A percentile compares a stretch with the other conserved stretches of the same genome.
Conservation (phyloP, 2,113 vertebrate species). For the Raja brachyura region DNA sequence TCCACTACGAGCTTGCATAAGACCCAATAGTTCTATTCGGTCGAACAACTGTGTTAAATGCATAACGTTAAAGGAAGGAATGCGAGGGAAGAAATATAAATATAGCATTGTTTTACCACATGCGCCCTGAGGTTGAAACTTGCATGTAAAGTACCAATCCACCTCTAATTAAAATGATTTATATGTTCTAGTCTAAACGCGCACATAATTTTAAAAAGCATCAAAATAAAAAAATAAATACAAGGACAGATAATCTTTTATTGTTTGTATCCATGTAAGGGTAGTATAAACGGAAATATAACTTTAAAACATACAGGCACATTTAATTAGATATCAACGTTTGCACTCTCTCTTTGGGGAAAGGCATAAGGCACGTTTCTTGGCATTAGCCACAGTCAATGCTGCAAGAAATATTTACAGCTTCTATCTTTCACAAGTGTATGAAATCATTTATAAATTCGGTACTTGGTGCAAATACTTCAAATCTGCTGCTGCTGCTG, state of each 20-base stretch:
- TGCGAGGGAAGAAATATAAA: not conserved
- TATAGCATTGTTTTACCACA: not conserved
- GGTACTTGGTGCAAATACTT: slow-evolving; percentile 30
- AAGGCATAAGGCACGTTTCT: slow-evolving; percentile 23
- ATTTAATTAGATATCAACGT: slow-evolving; percentile 33
- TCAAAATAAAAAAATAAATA: slow-evolving; percentile 33
- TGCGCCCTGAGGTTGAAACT: slow-evolving; percentile 11
- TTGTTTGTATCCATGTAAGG: slow-evolving; percentile 21
- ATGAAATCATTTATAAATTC: slow-evolving; percentile 34
- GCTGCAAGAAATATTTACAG: slow-evolving; percentile 25
- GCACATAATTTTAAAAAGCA: not conserved
- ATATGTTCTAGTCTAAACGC: slow-evolving; percentile 7
- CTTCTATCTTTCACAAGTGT: slow-evolving; percentile 28
- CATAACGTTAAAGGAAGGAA: not conserved
- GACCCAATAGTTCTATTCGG: not conserved
- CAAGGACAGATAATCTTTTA: slow-evolving; percentile 21
- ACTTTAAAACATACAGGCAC: slow-evolving; percentile 36
- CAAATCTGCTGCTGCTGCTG: slow-evolving; percentile 29
- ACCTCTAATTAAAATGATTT: not conserved
- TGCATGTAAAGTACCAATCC: not conserved
- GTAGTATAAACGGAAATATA: slow-evolving; percentile 35
- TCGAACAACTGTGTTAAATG: not conserved
- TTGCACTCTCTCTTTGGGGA: not conserved
- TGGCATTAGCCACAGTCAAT: slow-evolving; percentile 7
- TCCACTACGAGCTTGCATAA: not conserved